Evolutionary conservation across 2,888 invertebrate species (phyloP).

Genomic region (Tetranychus piercei): DNA sequence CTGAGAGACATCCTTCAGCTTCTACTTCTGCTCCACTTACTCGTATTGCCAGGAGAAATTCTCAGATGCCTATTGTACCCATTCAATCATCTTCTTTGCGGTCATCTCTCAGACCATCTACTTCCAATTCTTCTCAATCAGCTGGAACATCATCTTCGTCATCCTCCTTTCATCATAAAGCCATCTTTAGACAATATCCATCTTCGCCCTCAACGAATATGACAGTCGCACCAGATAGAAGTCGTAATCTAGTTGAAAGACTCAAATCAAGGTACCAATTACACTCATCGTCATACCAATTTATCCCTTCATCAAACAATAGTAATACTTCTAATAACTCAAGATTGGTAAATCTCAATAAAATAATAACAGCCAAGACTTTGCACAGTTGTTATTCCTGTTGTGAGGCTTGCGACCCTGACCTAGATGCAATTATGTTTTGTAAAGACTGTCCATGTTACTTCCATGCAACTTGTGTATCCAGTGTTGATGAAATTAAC

Average conservation of each 20-base stretch:
- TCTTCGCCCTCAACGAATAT: neutral
- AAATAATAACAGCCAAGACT: too few species aligned
- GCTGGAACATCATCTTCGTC: constrained; percentile 4
- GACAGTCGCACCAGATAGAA: neutral
- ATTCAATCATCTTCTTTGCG: neutral
- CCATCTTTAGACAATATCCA: neutral
- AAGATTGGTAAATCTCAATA: neutral
- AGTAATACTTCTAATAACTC: neutral
- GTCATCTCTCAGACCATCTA: neutral
- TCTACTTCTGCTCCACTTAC: constrained; percentile 1
- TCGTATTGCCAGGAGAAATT: constrained; percentile 7
- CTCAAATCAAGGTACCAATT: constrained; percentile 1
- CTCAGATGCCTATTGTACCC: neutral
- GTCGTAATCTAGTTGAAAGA: constrained; percentile 2
- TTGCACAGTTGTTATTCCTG: constrained; percentile 15
- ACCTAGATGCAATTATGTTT: constrained; percentile 17
- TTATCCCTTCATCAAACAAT: neutral
- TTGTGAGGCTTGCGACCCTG: constrained; percentile 17
- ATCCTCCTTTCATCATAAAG: neutral
- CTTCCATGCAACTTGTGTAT: constrained; percentile 18
- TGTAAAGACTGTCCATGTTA: constrained; percentile 18
- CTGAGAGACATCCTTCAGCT: neutral
- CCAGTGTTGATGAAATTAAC: constrained; percentile 8
- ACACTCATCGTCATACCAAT: neutral
- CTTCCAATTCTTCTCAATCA: neutral